A percentile compares a stretch with the other conserved stretches of the same genome.
Conservation (phyloP, 1,140 invertebrate species). For the Caenorhabditis latens region DNA sequence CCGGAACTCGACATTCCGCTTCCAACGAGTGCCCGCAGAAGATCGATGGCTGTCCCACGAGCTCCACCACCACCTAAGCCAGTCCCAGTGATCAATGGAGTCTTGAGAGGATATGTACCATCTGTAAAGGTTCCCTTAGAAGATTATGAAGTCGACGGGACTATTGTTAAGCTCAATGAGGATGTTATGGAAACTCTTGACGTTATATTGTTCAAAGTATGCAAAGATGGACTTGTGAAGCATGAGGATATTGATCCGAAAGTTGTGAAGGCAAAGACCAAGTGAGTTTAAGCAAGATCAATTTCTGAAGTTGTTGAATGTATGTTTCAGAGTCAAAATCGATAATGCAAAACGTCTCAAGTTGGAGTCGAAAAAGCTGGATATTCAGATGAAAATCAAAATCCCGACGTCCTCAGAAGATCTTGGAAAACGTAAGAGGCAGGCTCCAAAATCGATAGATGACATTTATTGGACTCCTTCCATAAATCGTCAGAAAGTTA, state of each 20-base stretch:
- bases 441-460: conserved; percentile 1
- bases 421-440: conserved; percentile 10
- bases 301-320: neutral
- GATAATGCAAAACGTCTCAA: neutral
- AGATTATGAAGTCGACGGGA: neutral
- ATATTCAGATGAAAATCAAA: conserved; percentile 26
- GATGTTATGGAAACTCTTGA: neutral
- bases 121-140: conserved; percentile 8
- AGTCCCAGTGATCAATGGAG: conserved; percentile 19
- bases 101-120: neutral
- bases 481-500: neutral
- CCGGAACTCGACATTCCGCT: neutral
- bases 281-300: neutral
- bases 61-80: conserved; percentile 5
- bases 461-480: conserved; percentile 8
- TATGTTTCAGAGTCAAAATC: conserved; percentile 20
- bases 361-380: conserved; percentile 4
- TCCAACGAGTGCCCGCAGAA: neutral
- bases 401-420: neutral
- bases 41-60: neutral
- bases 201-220: conserved; percentile 5
- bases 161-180: neutral
- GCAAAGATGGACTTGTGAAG: conserved; percentile 10
- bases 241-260: conserved; percentile 36
- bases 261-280: conserved; percentile 6